phyloP scores from a whole-genome alignment of 2,113 vertebrate species.

The Sinocyclocheilus grahami region DNA sequence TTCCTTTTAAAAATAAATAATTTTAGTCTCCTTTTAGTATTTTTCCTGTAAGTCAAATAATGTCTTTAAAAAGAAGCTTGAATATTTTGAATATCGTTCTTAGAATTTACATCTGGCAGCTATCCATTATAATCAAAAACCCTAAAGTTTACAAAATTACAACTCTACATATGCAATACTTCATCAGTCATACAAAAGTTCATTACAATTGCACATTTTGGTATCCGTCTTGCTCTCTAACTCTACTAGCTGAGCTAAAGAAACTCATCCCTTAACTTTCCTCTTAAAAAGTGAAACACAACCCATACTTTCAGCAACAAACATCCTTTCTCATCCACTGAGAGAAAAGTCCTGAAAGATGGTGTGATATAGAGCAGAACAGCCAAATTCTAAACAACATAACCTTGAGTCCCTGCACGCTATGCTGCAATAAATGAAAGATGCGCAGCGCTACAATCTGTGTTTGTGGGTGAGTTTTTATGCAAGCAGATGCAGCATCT shows the following conservation, averaged over 20 bases:
- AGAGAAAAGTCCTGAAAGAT: neutral
- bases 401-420: neutral
- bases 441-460: conserved; percentile 50
- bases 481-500: conserved; percentile 64
- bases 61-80: neutral
- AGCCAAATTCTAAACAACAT: neutral
- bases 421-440: conserved; percentile 9
- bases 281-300: neutral
- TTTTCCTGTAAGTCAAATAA: neutral
- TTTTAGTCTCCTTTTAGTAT: neutral
- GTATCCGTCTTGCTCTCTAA: neutral
- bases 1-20: neutral
- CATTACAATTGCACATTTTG: neutral
- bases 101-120: neutral
- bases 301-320: conserved; percentile 8
- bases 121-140: neutral
- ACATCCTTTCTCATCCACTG: neutral
- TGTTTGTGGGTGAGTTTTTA: conserved; percentile 48
- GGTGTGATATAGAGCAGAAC: neutral
- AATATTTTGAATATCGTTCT: neutral
- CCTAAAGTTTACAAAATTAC: neutral
- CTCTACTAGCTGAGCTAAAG: neutral
- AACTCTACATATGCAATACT: neutral
- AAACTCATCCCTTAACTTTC: neutral
- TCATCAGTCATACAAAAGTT: neutral